Evolutionary conservation across 2,888 invertebrate genomes (phyloP), one percentile per base, ranked within the genome.

Genomic region (Sialis lutaria): DNA sequence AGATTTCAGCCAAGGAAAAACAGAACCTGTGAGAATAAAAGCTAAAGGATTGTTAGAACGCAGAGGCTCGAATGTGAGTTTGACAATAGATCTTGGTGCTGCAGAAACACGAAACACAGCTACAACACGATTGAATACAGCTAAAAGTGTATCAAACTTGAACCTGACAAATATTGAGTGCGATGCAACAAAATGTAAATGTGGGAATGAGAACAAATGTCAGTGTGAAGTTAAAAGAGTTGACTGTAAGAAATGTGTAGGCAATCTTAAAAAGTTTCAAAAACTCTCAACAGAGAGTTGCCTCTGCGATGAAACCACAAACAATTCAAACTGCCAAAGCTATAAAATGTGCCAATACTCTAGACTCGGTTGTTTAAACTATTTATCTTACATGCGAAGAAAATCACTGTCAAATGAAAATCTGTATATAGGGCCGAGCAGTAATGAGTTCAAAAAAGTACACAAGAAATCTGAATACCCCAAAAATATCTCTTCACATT

Each of bases 21-120:
- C 64, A 0, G 70, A 70, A 54, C 70, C 72, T 4, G 64, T 70
- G 47, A 65, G 69, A 40, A 64, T 72, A 30, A 69, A 69, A 55
- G 64, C 72, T 40, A 84, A 82, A 60, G 82, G 85, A 50, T 64
- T 89, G 1, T 65, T 89, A 5, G 88, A 89, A 60, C 74, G 93
- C 31, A 72, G 93, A 46, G 91, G 91, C 45, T 92, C 91, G 1
- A 92, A 89, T 60, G 89, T 91, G 1, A 90, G 90, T 48, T 67
- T 93, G 2, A 91, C 91, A 1, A 75, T 93, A 47, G 88, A 88
- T 59, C 71, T 89, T 40, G 73, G 30, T 65, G 72, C 53, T 67
- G 70, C 50, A 45, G 63, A 60, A 42, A 65, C 53, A 57, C 58
- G 42, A 64, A 63, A 1, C 60, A 40, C 52, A 68, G 61, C 54